These are phyloP conservation scores for Zygothrica quintamaculata DNA, from an alignment of 2,888 invertebrate species.

Conservation along the genomic window DNA sequence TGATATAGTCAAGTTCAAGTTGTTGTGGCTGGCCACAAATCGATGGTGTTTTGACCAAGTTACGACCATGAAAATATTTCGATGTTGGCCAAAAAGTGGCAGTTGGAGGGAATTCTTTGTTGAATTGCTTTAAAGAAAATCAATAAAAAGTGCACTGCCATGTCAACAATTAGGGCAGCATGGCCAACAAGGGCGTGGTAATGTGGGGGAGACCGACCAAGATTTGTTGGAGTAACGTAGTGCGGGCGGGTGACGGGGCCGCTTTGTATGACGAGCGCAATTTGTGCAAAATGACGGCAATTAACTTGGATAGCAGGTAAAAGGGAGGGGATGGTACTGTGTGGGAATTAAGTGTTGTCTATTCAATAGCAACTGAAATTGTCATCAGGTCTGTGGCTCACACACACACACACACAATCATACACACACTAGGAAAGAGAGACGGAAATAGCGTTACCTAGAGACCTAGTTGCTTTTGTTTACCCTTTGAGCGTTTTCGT, in stretches of 20 bases:
- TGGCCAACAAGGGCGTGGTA: slow-evolving; percentile 33
- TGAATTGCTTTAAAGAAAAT: slow-evolving; percentile 37
- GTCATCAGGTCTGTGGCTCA: slow-evolving; percentile 16
- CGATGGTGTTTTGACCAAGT: slow-evolving; percentile 27
- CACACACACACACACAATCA: not conserved
- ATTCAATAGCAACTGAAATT: slow-evolving; percentile 29
- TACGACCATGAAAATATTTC: slow-evolving; percentile 27
- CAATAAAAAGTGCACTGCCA: slow-evolving; percentile 57
- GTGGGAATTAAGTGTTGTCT: not conserved
- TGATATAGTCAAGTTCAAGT: slow-evolving; percentile 17
- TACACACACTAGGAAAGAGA: not conserved
- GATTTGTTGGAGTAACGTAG: no score
- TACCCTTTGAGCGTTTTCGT: slow-evolving; percentile 9
- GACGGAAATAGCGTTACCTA: no score
- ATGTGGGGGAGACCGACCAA: no score
- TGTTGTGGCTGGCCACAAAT: slow-evolving; percentile 2
- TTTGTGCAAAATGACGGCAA: slow-evolving; percentile 69
- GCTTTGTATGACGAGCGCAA: slow-evolving; percentile 54
- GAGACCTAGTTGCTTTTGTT: not conserved
- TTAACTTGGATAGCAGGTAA: slow-evolving; percentile 62
- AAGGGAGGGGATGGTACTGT: not conserved
- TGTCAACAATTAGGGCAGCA: slow-evolving; percentile 43
- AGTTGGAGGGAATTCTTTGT: not conserved
- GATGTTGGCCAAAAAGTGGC: not conserved
- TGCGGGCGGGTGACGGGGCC: slow-evolving; percentile 16